Base-by-base conservation (phyloP, 2,113 vertebrate genomes). In the Glareola pratincola region DNA sequence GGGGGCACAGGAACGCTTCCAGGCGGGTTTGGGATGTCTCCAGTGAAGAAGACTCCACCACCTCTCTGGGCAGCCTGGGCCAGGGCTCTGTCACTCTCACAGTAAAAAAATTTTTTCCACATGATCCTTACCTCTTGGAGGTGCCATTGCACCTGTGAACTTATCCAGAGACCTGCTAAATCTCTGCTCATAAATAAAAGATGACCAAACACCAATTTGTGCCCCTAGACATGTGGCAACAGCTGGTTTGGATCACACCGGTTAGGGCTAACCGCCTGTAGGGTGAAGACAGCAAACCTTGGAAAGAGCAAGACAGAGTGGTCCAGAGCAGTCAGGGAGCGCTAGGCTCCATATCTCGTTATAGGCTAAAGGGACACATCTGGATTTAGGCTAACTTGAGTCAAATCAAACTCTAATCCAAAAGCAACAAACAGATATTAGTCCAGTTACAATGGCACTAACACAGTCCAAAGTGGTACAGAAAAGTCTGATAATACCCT, bases 301-400 rank as follows among this genome's bases (percentile, higher is more conserved):
- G 60, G 29, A 53, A 75, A 69, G 22, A 51, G 21, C 41, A 64
- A 29, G 63, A 22, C 24, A 26, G 26, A 53, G n/a, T 30, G 20
- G 3, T 64, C 45, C n/a, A 54, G 14, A 76, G 36, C 15, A 41
- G 14, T 71, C 15, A 53, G 29, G 34, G 37, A 36, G 10, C 32
- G 41, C 9, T 66, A 9, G 0, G 0, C 18, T n/a, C 66, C 41
- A 4, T 8, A 29, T 45, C 11, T 43, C 17, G 5, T 53, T 36
- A 20, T 36, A 37, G 29, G 14, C 14, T 26, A 48, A 83, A 27
- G 12, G 20, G 47, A 45, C 19, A 56, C 11, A 7, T 20, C 12
- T 51, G 2, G 8, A 32, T 13, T 59, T 63, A 59, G 26, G 29
- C 13, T 75, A 48, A 26, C 19, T 26, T 12, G 64, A 37, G 19